Percentiles rank a stretch among this genome's conserved stretches.
phyloP scores from a whole-genome alignment of 2,888 invertebrate genomes.

The Cylloceria caligata region DNA sequence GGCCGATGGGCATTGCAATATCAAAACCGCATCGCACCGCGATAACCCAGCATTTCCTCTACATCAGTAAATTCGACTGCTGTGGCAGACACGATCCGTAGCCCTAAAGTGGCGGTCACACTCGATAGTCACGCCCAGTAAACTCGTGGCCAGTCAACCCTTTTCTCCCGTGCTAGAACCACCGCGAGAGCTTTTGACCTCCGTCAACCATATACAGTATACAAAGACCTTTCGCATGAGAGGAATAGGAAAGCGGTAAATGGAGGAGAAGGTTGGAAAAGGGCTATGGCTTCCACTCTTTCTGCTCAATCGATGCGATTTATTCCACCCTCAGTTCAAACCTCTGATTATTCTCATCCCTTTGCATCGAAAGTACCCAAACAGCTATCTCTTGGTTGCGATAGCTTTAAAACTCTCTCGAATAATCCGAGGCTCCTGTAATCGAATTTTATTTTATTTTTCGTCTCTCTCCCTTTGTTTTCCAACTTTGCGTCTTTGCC shows the following conservation, averaged over 20 bases:
- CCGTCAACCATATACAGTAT: conserved; percentile 36
- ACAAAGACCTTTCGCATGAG: conserved; percentile 40
- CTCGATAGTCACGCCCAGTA: conserved; percentile 55
- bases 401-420: conserved; percentile 18
- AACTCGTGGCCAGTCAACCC: conserved; percentile 56
- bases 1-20: conserved; percentile 60
- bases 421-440: conserved; percentile 41
- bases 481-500: conserved; percentile 14
- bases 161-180: conserved; percentile 23
- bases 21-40: conserved; percentile 62
- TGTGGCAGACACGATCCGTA: background rate
- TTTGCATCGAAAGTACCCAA: conserved; percentile 13
- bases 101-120: conserved; percentile 52
- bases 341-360: conserved; percentile 67
- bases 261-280: conserved; percentile 34
- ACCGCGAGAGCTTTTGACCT: conserved; percentile 60
- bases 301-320: conserved; percentile 57
- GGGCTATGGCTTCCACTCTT: conserved; percentile 19
- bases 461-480: conserved; percentile 37
- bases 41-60: conserved; percentile 42
- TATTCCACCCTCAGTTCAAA: conserved; percentile 61
- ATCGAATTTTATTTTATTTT: conserved; percentile 13
- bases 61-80: background rate
- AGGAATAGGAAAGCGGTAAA: conserved; percentile 32
- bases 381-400: background rate